Base-by-base conservation (phyloP, 35 echinoderm and acorn worm species). In the Strongylocentrotus purpuratus region DNA sequence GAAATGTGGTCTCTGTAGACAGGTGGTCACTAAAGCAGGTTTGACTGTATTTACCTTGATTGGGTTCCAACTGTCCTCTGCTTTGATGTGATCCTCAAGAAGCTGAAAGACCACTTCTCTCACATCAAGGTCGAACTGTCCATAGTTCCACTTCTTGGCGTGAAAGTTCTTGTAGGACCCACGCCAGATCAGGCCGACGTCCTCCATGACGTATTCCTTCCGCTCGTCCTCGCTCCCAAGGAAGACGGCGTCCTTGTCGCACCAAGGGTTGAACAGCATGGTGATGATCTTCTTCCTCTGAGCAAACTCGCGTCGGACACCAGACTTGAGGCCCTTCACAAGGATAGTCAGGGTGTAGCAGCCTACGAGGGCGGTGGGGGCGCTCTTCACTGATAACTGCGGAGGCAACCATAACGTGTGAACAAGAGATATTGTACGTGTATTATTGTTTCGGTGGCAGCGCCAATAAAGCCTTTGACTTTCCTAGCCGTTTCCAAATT, bases 121-220 rank as follows among this genome's bases (percentile, higher is more conserved):
- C 2, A 46, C 48, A 28, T 48, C 25, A 28, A 48, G 9, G 12
- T 98, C 97, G 95, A 95, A 98, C 70, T 98, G 97, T 41, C 96
- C 95, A 95, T 97, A 97, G 71, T 86, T 95, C 97, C 96, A 97
- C 33, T 88, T 91, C 60, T 95, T 95, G 12, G 90, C 94, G 11
- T 94, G 91, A 12, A 92, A 91, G 46, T 98, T 92, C 45, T 87
- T 33, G 33, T 78, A 95, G 47, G 45, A 95, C 20, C 95, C 96
- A 87, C 96, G 97, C 88, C 95, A 97, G 17, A 97, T 95, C 20
- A 94, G 88, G 25, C 97, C 97, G 25, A 85, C 31, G 31, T 98
- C 97, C 45, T 96, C 97, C 45, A 98, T 46, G 17, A 98, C 97
- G 45, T 98, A 98, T 90, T 98, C 97, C 33, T 97, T 91, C 28